Evolutionary conservation across 2,888 invertebrate species (phyloP), one percentile per base, ranked within the genome.

Genomic region (Odontocolon sp.): DNA sequence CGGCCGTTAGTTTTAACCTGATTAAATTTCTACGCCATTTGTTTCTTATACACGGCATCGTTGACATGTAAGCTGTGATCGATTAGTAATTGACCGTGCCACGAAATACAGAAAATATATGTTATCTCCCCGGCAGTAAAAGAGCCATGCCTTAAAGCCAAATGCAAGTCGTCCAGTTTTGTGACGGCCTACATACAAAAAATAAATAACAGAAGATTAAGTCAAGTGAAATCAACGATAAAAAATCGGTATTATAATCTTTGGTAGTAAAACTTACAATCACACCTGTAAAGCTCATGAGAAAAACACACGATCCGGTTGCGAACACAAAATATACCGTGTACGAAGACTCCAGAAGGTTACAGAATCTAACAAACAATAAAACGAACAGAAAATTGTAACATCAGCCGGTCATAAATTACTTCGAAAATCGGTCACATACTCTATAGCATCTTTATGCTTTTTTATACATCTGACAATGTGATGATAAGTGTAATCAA

Each of bases 81-180:
- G 23, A 61, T 71, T 40, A 76, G 31, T n/a, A 76, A 38, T 42
- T 76, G 76, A 1, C 71, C 76, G 5, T 76, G 76, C 76, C 71
- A 76, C 40, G 71, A 76, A 50, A 54, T 47, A 14, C 67, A 76
- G 14, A 63, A 67, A 1, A 71, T 59, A 18, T 76, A 67, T 6
- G 59, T 54, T 8, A 67, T 28, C 18, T 76, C 71, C 1, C 76
- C 76, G 1, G 71, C 33, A 6, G 42, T 42, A 8, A 36, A 76
- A 50, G 36, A 36, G 8, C 67, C 36, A 18, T 76, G 67, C 61
- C 71, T 38, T 18, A 71, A 9, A 2, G 63, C 67, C 14, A 67
- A 33, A 14, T 36, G 47, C 5, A 69, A 31, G 21, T 71, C 56
- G 2, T 42, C 50, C 26, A 67, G 6, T 11, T 18, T 71, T 67